A percentile compares a stretch with the other conserved stretches of the same genome.
phyloP scores from a whole-genome alignment of 37 sponge, comb jelly and placozoan genomes.

The Amphimedon queenslandica region DNA sequence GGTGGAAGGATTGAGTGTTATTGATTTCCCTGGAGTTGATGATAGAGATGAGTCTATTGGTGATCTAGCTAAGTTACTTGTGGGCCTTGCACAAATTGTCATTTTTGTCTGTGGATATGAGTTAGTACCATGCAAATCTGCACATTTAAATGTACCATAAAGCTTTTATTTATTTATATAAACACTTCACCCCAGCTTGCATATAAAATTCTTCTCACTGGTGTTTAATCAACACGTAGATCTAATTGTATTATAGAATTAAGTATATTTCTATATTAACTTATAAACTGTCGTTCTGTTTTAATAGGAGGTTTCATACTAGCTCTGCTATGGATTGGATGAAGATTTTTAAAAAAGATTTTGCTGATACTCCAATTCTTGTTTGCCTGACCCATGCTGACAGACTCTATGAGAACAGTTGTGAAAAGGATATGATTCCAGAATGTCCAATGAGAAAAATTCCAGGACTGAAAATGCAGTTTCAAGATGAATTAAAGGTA shows the following conservation, averaged over 20 bases:
- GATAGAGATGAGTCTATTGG: slow-evolving; percentile 20
- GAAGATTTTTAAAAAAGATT: slow-evolving; percentile 11
- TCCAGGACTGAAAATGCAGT: not conserved
- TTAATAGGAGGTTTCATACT: slow-evolving; percentile 35
- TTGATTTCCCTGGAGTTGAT: slow-evolving; percentile 58
- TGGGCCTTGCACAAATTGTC: slow-evolving; percentile 22
- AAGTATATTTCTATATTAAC: too few species aligned
- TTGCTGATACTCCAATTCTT: slow-evolving; percentile 24
- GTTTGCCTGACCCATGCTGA: slow-evolving; percentile 69
- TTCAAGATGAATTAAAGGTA: slow-evolving; percentile 3
- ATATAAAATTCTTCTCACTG: too few species aligned
- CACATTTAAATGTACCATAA: not conserved
- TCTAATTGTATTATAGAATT: too few species aligned
- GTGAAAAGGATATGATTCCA: not conserved
- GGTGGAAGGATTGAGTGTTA: slow-evolving; percentile 23
- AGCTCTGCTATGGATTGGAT: slow-evolving; percentile 45
- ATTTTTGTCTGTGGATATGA: slow-evolving; percentile 33
- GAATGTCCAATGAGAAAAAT: not conserved
- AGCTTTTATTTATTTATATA: too few species aligned
- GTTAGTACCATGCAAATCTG: slow-evolving; percentile 7
- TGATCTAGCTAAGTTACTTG: slow-evolving; percentile 15
- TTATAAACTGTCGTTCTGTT: too few species aligned
- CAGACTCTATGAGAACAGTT: slow-evolving; percentile 38
- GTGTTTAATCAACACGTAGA: too few species aligned
- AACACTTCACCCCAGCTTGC: too few species aligned